A percentile compares a stretch with the other conserved stretches of the same genome.
Conservation (phyloP, 2,888 invertebrate genomes). For the Acanthosepion pharaonis region DNA sequence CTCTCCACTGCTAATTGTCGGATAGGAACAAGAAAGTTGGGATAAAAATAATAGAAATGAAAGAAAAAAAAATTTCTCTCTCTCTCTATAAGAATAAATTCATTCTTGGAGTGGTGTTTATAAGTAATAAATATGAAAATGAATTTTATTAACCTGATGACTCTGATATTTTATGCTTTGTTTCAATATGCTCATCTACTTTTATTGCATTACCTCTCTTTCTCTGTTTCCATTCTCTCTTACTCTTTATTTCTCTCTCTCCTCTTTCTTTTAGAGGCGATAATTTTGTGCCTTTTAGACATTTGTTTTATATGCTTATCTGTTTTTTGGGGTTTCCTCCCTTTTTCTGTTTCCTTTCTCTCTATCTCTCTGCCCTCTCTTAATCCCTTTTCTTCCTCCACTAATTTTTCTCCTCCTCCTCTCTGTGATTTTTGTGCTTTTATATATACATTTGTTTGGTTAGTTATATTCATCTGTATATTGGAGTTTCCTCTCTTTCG, state of each 20-base stretch:
- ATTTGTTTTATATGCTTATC: neutral
- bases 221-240: neutral
- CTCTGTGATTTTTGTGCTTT: too few species aligned
- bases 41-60: too few species aligned
- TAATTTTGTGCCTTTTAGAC: too few species aligned
- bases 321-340: neutral
- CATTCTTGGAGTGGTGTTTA: neutral
- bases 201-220: neutral
- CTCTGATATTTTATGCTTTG: conserved; percentile 15
- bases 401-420: too few species aligned
- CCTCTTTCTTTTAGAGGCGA: neutral
- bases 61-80: neutral
- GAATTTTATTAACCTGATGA: neutral
- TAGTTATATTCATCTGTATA: too few species aligned
- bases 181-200: neutral
- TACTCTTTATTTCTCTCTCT: neutral
- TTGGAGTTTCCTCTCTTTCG: too few species aligned
- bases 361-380: too few species aligned
- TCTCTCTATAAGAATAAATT: neutral
- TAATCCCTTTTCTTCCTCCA: too few species aligned
- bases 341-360: neutral
- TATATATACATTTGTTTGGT: too few species aligned
- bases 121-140: neutral
- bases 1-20: too few species aligned
- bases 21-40: too few species aligned